phyloP scores from a whole-genome alignment of 2,797 vertebrate genomes.

The Takifugu ocellatus region DNA sequence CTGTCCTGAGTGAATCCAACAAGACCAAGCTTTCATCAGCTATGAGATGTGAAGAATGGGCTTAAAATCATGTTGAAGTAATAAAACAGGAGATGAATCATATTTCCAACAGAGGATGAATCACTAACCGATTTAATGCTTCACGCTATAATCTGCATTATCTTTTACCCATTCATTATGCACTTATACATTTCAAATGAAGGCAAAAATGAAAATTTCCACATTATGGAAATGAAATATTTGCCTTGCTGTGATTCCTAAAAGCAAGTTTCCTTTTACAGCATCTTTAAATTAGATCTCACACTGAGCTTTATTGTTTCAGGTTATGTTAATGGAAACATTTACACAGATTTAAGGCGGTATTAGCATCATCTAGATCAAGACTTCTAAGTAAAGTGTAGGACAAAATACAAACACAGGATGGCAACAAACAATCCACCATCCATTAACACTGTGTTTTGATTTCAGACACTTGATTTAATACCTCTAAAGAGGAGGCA shows the following conservation, averaged over 20 bases:
- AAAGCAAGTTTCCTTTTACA: constrained; percentile 28
- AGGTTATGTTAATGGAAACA: constrained; percentile 6
- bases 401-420: constrained; percentile 19
- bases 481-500: constrained; percentile 42
- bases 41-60: constrained; percentile 54
- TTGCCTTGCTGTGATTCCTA: constrained; percentile 31
- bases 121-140: constrained; percentile 59
- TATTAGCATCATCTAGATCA: constrained; percentile 30
- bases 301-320: constrained; percentile 33
- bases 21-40: constrained; percentile 36
- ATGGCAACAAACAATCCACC: constrained; percentile 43
- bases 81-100: constrained; percentile 57
- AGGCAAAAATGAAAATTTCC: constrained; percentile 42
- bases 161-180: constrained; percentile 54
- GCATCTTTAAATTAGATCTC: constrained; percentile 38
- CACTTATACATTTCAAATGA: constrained; percentile 57
- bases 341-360: constrained; percentile 48
- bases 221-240: constrained; percentile 7
- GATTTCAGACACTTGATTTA: constrained; percentile 54
- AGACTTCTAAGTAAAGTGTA: constrained; percentile 3
- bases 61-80: constrained; percentile 63
- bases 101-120: constrained; percentile 37
- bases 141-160: constrained; percentile 61
- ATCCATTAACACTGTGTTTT: constrained; percentile 66
- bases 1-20: constrained; percentile 23